Percentiles rank a stretch among this genome's conserved stretches.
Conservation (phyloP, 1,140 invertebrate genomes). For the Panulirus ornatus region DNA sequence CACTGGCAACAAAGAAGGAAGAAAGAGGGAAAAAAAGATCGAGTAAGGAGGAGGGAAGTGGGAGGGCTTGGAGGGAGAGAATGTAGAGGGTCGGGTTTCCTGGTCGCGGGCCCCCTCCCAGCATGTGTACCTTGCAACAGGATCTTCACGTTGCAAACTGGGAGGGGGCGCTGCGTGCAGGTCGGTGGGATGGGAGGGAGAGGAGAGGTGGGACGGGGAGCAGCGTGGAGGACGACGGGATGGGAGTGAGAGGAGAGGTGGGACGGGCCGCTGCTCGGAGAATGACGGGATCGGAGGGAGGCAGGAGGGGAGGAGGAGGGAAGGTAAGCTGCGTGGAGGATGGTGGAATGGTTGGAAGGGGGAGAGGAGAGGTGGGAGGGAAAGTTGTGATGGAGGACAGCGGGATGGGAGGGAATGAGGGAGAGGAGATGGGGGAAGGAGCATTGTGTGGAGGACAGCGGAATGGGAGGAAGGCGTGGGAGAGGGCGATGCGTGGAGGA, state of each 20-base stretch:
- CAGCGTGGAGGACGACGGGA: neutral
- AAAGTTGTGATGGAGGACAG: neutral
- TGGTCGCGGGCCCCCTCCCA: conserved; percentile 16
- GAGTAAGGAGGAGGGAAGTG: conserved; percentile 6
- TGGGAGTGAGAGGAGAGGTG: neutral
- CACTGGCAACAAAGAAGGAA: too few relatives aligned
- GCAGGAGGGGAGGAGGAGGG: too few relatives aligned
- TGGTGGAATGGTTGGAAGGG: neutral
- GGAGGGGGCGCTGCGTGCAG: neutral
- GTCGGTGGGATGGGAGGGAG: neutral
- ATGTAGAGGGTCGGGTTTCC: conserved; percentile 23
- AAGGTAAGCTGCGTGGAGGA: neutral
- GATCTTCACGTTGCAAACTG: conserved; percentile 35
- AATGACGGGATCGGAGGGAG: too few relatives aligned
- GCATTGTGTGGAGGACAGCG: neutral
- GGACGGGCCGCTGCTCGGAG: conserved; percentile 6
- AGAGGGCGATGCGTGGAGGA: neutral
- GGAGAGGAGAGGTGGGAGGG: neutral
- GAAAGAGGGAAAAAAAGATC: neutral
- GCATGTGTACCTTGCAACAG: conserved; percentile 54
- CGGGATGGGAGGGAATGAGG: neutral
- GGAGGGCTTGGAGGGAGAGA: neutral
- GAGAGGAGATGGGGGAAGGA: neutral
- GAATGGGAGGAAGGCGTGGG: neutral
- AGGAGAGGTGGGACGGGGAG: neutral